Conservation (phyloP, 2,113 vertebrate genomes). For the Notarius lentiginosus region DNA sequence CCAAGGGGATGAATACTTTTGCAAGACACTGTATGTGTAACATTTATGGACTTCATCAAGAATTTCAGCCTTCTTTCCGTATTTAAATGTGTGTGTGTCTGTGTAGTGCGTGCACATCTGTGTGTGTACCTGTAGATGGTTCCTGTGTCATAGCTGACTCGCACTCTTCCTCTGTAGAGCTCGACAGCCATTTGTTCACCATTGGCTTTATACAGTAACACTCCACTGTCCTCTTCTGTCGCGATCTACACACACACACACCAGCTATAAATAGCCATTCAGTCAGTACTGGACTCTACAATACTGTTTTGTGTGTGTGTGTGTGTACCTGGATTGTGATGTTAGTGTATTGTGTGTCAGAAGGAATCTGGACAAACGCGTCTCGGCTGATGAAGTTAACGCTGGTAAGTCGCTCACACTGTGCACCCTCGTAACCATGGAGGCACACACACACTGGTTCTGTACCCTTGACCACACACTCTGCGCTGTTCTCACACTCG, state of each 20-base stretch:
- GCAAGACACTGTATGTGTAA: not conserved
- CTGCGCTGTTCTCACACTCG: constrained; percentile 92
- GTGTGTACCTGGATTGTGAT: constrained; percentile 91
- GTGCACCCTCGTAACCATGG: constrained; percentile 89
- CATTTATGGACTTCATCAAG: not conserved
- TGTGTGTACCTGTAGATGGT: constrained; percentile 92
- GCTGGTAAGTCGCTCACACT: constrained; percentile 90
- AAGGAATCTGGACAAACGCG: constrained; percentile 91
- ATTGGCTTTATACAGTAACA: constrained; percentile 93
- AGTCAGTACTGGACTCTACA: not conserved
- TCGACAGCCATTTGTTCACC: constrained; percentile 92
- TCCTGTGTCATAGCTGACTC: constrained; percentile 94
- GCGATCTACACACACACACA: constrained; percentile 78
- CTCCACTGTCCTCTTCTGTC: constrained; percentile 94
- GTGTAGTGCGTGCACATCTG: constrained; percentile 8
- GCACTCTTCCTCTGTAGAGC: constrained; percentile 90
- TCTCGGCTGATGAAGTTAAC: constrained; percentile 93
- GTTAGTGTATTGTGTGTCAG: constrained; percentile 83
- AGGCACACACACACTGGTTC: constrained; percentile 93
- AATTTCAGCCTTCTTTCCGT: not conserved
- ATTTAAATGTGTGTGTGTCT: not conserved
- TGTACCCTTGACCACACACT: constrained; percentile 83
- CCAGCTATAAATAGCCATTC: not conserved
- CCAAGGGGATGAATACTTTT: no score
- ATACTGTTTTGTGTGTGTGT: constrained; percentile 1